phyloP scores from a whole-genome alignment of 2,113 vertebrate genomes.

The Callaeas wilsoni region DNA sequence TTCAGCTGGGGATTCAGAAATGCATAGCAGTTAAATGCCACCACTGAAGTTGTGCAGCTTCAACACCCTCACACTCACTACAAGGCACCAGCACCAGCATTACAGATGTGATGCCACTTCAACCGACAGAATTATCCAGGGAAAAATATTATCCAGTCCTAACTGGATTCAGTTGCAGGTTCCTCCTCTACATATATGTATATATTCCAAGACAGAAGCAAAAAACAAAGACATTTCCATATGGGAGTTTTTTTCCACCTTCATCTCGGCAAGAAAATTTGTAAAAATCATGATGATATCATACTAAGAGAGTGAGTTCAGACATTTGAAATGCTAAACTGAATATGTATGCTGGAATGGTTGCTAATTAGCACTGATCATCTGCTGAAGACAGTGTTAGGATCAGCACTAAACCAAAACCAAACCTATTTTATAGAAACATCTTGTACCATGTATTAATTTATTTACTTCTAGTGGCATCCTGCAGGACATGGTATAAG shows the following conservation, averaged over 20 bases:
- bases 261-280: not conserved
- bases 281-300: not conserved
- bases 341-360: not conserved
- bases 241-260: not conserved
- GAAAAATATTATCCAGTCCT: not conserved
- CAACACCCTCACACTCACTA: accelerated
- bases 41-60: not conserved
- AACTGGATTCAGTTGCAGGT: not conserved
- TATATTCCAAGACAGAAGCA: not conserved
- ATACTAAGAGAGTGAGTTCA: not conserved
- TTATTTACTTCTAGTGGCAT: not conserved
- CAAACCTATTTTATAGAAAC: not conserved
- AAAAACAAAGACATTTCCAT: not conserved
- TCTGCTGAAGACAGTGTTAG: not conserved
- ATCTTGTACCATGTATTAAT: not conserved
- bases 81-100: not conserved
- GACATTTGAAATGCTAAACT: not conserved
- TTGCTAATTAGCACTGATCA: not conserved
- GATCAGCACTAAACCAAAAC: not conserved
- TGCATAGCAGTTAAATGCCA: not conserved
- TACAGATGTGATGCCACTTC: not conserved
- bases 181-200: not conserved
- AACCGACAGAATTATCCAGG: not conserved
- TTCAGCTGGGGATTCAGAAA: not conserved
- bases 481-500: not conserved